phyloP scores from a whole-genome alignment of 2,888 invertebrate species.

The Diarsia brunnea region DNA sequence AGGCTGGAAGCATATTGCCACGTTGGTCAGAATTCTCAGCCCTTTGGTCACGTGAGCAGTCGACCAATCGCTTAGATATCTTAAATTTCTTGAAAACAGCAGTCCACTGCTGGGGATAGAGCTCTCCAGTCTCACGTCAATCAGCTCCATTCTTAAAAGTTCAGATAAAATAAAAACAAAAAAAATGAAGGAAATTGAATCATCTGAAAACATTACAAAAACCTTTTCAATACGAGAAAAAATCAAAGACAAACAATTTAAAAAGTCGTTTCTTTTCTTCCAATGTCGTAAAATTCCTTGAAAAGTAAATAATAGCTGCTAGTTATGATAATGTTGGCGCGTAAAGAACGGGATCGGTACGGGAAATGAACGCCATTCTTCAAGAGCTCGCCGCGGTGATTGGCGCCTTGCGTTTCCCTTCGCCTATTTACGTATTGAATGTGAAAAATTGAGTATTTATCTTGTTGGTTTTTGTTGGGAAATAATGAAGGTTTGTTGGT shows the following conservation, averaged over 20 bases:
- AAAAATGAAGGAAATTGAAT: constrained; percentile 17
- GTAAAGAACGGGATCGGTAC: constrained; percentile 80
- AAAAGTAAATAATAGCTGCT: constrained; percentile 77
- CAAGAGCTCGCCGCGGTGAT: constrained; percentile 75
- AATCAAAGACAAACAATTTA: constrained; percentile 32
- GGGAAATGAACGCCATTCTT: constrained; percentile 85
- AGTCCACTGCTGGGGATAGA: neutral
- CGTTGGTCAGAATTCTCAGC: too few species aligned
- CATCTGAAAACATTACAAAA: neutral
- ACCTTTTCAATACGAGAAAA: constrained; percentile 23
- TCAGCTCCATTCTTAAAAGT: neutral
- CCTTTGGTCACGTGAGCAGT: too few species aligned
- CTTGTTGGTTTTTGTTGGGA: constrained; percentile 23
- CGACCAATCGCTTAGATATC: too few species aligned
- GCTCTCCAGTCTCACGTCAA: neutral
- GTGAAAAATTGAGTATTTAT: constrained; percentile 51
- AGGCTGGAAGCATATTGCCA: too few species aligned
- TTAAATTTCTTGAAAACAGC: too few species aligned
- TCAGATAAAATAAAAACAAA: neutral
- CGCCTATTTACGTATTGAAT: constrained; percentile 64
- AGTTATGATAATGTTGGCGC: constrained; percentile 80
- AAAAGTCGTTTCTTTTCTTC: constrained; percentile 36
- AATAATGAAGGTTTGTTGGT: constrained; percentile 23
- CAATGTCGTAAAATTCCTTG: constrained; percentile 49
- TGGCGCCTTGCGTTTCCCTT: constrained; percentile 76